These are phyloP conservation scores for Clarias magur DNA, from an alignment of 2,113 vertebrate genomes.

Conservation along the genomic window DNA sequence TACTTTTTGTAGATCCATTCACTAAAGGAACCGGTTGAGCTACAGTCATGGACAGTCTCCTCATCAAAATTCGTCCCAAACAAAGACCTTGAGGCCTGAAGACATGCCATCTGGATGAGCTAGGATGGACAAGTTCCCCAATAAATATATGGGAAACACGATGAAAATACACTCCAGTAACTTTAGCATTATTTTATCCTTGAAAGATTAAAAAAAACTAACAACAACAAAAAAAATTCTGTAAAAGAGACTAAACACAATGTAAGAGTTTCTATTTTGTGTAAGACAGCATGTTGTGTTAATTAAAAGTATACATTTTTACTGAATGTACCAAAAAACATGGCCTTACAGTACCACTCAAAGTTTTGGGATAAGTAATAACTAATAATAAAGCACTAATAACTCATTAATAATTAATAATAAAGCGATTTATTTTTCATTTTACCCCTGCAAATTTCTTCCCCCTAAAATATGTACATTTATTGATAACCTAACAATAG, in stretches of 20 bases:
- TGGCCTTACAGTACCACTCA: background rate
- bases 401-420: background rate
- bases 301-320: background rate
- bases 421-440: background rate
- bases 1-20: constrained; percentile 63
- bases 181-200: background rate
- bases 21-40: constrained; percentile 52
- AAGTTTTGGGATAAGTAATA: background rate
- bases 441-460: background rate
- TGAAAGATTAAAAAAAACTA: background rate
- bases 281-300: background rate
- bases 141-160: background rate
- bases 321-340: background rate
- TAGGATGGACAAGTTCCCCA: background rate
- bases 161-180: background rate
- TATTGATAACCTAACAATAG: background rate
- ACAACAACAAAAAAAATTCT: no score
- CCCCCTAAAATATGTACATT: background rate
- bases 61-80: constrained; percentile 77
- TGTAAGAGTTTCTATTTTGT: background rate
- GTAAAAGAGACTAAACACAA: background rate
- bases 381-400: background rate
- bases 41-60: constrained; percentile 57
- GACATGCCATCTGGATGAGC: constrained; percentile 23
- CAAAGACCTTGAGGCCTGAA: constrained; percentile 66